phyloP scores from a whole-genome alignment of 2,888 invertebrate species.

The Selenia dentaria region DNA sequence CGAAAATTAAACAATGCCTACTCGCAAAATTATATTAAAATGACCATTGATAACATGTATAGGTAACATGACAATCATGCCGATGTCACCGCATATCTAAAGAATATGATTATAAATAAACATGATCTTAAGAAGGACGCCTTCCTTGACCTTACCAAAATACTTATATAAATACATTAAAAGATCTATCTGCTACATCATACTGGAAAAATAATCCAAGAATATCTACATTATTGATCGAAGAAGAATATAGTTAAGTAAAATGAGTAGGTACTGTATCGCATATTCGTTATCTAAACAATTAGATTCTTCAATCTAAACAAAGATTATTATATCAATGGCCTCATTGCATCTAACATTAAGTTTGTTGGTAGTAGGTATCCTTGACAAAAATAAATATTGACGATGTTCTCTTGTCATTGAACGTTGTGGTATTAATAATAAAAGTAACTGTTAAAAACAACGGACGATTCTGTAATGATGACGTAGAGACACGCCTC shows the following conservation, averaged over 20 bases:
- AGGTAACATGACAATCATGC: slow-evolving; percentile 1
- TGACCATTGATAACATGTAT: background rate
- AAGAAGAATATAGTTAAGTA: too few relatives aligned
- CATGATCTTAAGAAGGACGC: too few relatives aligned
- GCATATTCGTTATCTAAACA: too few relatives aligned
- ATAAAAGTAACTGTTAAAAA: slow-evolving; percentile 5
- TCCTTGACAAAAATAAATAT: slow-evolving; percentile 23
- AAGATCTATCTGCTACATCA: too few relatives aligned
- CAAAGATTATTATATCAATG: too few relatives aligned
- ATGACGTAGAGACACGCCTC: slow-evolving; percentile 60
- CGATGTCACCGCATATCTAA: slow-evolving; percentile 2
- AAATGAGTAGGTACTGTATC: too few relatives aligned
- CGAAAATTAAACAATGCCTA: slow-evolving; percentile 2
- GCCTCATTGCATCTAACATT: background rate
- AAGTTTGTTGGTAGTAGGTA: slow-evolving; percentile 3
- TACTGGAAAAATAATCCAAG: too few relatives aligned
- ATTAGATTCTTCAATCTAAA: too few relatives aligned
- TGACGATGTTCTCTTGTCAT: slow-evolving; percentile 14
- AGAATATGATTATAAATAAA: background rate
- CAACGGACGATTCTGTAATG: slow-evolving; percentile 19
- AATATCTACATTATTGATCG: too few relatives aligned
- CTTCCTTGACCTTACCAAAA: too few relatives aligned
- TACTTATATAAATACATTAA: too few relatives aligned
- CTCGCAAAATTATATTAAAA: too few relatives aligned
- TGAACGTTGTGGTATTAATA: slow-evolving; percentile 24